Base-by-base conservation (phyloP, 2,113 vertebrate genomes). In the Arenaria interpres region DNA sequence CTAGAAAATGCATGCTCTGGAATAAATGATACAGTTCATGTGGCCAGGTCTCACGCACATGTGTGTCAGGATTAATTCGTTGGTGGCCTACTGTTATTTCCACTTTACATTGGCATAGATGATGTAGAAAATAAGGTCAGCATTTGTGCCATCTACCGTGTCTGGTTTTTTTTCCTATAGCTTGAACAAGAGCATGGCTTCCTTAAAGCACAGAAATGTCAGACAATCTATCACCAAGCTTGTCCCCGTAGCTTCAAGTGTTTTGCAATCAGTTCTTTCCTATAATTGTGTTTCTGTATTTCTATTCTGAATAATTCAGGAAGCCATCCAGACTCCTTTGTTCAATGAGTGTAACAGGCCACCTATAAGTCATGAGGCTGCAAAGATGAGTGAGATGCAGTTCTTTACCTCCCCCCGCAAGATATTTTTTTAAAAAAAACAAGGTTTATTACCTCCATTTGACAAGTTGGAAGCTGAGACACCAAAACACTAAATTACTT, bases 1-100 rank as follows among this genome's bases (percentile, higher is more conserved):
- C 60, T 86, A 95, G 79, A 95, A 95, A 92, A 94, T 67, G 35
- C 56, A 64, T 18, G 30, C 27, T 74, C 72, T 90, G 76, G 68
- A 90, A 56, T 59, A 92, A 94, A 64, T 43, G 27, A 53, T 41
- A 59, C 2, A 4, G 7, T 62, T 86, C 35, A 50, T 81, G 68
- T 75, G 88, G 69, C 76, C 60, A 87, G 51, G 67, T 72, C 35
- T 90, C 10, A 9, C 37, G n/a, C 21, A 43, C 20, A 6, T 35
- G 21, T 32, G 39, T 66, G 63, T 71, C 63, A 84, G 54, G 53
- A 78, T 71, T 86, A 30, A 79, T 78, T 81, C 83, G 64, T 53
- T 39, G 27, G 35, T 78, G 62, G 32, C 27, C 62, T 88, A 20
- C 35, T 63, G 43, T 74, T 92, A 51, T 90, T 96, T 88, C 82